Conservation (phyloP, 2,113 vertebrate species). For the Cyrtonyx montezumae region DNA sequence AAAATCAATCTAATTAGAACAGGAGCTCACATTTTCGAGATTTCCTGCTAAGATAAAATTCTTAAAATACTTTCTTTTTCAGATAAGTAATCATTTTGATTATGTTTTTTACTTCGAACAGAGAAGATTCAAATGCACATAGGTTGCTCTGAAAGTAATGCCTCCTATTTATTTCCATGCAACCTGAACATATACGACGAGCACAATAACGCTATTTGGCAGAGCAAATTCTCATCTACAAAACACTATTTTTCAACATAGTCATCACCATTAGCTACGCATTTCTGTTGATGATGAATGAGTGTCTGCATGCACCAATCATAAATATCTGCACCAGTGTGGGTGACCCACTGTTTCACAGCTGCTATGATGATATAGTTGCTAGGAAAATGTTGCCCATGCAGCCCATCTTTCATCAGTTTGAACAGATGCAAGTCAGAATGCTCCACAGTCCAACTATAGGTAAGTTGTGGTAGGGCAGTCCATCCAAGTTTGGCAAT, state of each 20-base stretch:
- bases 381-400: background rate
- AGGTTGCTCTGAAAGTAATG: background rate
- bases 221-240: background rate
- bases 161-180: background rate
- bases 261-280: background rate
- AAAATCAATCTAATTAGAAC: background rate
- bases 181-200: background rate
- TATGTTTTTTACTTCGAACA: background rate
- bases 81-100: background rate
- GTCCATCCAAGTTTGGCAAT: too few species aligned
- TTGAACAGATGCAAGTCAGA: background rate
- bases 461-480: too few species aligned
- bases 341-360: background rate
- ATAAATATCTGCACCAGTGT: background rate
- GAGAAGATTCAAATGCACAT: background rate
- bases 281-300: background rate
- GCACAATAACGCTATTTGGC: background rate
- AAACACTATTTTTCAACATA: background rate
- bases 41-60: background rate
- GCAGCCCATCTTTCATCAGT: background rate
- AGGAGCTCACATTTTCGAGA: background rate
- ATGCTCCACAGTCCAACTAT: too few species aligned
- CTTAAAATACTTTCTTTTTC: background rate
- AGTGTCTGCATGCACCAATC: background rate
- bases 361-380: background rate